phyloP scores from a whole-genome alignment of 2,888 invertebrate species.

The Neoitamus cyanurus region DNA sequence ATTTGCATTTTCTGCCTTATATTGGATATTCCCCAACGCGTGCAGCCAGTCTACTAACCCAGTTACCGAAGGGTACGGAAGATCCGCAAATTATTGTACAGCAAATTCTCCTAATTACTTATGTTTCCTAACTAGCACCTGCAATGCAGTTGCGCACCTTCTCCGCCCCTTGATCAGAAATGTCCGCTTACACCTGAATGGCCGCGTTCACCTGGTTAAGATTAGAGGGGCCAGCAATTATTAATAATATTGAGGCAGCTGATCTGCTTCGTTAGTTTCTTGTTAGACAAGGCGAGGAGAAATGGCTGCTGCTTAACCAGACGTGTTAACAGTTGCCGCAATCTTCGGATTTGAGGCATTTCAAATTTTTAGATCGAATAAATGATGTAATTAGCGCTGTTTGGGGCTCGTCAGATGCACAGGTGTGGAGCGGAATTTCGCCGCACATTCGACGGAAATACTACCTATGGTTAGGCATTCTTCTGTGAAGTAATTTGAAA shows the following conservation, averaged over 20 bases:
- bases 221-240: not conserved
- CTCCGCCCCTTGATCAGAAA: not conserved
- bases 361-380: constrained; percentile 11
- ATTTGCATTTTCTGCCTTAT: not conserved
- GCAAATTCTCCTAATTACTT: not conserved
- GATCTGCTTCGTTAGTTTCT: constrained; percentile 24
- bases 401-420: not conserved
- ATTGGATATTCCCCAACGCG: not conserved
- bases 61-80: not conserved
- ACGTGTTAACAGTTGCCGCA: constrained; percentile 8
- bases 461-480: not conserved
- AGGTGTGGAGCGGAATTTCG: not conserved
- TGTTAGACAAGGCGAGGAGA: not conserved
- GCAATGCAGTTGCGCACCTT: not conserved
- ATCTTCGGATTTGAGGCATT: not conserved
- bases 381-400: constrained; percentile 27
- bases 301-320: not conserved
- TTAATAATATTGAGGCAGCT: constrained; percentile 14
- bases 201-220: not conserved
- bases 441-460: not conserved
- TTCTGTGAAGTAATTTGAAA: not conserved
- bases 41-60: not conserved
- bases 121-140: not conserved
- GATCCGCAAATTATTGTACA: not conserved
- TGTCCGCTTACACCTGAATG: not conserved